Evolutionary conservation across 2,113 vertebrate genomes (phyloP).

Genomic region (Hypomesus transpacificus): DNA sequence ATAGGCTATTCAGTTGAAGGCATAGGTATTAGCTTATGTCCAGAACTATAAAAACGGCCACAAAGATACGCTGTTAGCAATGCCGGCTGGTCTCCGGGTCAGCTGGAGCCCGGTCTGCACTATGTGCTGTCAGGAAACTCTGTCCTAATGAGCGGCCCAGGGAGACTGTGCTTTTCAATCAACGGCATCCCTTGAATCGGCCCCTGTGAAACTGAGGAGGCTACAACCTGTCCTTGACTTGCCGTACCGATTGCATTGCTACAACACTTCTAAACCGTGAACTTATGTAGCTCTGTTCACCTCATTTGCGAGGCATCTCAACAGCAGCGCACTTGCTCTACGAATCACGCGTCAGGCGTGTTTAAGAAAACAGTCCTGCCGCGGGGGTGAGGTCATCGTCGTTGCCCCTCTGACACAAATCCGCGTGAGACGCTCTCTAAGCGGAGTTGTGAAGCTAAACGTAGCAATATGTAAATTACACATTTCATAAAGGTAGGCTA

Average conservation of each 20-base stretch:
- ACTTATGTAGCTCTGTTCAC: slow-evolving; percentile 5
- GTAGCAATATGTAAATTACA: too few relatives aligned
- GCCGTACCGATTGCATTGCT: not conserved
- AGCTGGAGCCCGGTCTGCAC: slow-evolving; percentile 14
- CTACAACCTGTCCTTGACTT: slow-evolving; percentile 3
- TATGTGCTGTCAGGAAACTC: slow-evolving; percentile 45
- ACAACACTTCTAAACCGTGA: not conserved
- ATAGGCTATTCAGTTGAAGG: slow-evolving; percentile 33
- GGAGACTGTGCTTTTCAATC: slow-evolving; percentile 25
- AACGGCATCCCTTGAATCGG: slow-evolving; percentile 7
- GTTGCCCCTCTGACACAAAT: not conserved
- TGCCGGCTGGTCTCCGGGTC: slow-evolving; percentile 37
- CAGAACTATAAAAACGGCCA: slow-evolving; percentile 59
- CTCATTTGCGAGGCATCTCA: slow-evolving; percentile 11
- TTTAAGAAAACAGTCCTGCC: not conserved
- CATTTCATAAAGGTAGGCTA: too few relatives aligned
- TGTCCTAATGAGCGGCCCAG: slow-evolving; percentile 29
- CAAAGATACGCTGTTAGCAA: slow-evolving; percentile 56
- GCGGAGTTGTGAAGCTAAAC: too few relatives aligned
- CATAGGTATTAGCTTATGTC: slow-evolving; percentile 50
- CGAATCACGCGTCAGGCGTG: not conserved
- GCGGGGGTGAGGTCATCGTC: not conserved
- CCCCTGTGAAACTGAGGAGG: not conserved
- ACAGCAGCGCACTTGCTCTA: slow-evolving; percentile 4
- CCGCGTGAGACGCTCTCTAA: too few relatives aligned